Base-by-base conservation (phyloP, 37 sponge, comb jelly and placozoan genomes). In the Tethya wilhelma region DNA sequence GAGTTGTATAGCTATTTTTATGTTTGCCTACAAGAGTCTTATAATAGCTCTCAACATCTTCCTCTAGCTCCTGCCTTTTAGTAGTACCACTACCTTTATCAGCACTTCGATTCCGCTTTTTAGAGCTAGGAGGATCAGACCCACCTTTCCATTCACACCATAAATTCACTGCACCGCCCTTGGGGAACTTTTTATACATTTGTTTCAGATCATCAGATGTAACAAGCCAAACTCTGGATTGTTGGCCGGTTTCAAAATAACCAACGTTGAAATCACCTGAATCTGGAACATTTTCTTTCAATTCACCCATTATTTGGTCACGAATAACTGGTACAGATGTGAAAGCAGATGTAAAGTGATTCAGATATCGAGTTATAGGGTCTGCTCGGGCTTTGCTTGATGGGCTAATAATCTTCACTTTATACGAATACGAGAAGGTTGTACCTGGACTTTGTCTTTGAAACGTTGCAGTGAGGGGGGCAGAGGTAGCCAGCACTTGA, bases 341-440 rank as follows among this genome's bases (percentile, higher is more conserved):
- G 31, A 78, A 78, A n/a, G 9, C 44, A 37, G 40, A 30, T 38
- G 23, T 77, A 63, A 42, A 40, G 42, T 22, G 64, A 64, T 64
- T 26, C 20, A 79, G 39, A 20, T 81, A 59, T 2, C 82, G 82
- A 31, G 71, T 32, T 33, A 70, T 22, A 28, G 34, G 64, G 56
- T 81, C 82, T 36, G 64, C 68, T n/a, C n/a, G n/a, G n/a, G n/a
- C 17, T 40, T 81, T 62, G 38, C 60, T 72, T 3, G 3, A 34
- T 34, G 83, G 83, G 45, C 66, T 82, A n/a, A 82, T 82, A 30
- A 82, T 42, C 43, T 82, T 72, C 14, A 72, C 37, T 59, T 72
- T 71, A 32, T 72, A 73, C 19, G 55, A 58, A 56, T 79, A 56
- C 44, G n/a, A n/a, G n/a, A n/a, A n/a, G 9, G 55, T 9, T 49